Evolutionary conservation across 2,888 invertebrate genomes (phyloP), one percentile per base, ranked within the genome.

Genomic region (Luperina testacea): DNA sequence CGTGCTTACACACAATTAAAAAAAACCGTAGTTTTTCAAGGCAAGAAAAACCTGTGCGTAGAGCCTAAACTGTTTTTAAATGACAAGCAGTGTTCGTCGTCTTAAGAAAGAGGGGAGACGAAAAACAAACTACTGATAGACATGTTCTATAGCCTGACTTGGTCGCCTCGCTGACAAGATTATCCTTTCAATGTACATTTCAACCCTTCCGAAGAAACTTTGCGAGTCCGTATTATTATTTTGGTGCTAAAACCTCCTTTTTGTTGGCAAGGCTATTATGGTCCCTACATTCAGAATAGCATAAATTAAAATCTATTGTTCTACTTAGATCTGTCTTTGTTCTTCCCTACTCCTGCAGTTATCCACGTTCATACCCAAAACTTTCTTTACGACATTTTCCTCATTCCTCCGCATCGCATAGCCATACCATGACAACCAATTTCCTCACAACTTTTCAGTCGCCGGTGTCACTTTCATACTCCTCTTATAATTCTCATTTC

Each of bases 111-210:
- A 24, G n/a, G 9, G n/a, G 17, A 45, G 5, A 65, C 11, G 51
- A 71, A 68, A 67, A 68, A 67, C 77, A 59, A 81, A 67, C 77
- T 61, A 27, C 15, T 27, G 15, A 77, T 71, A 72, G 8, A 77
- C 48, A 57, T 51, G 57, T 81, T 67, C 17, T 71, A 76, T 61
- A 71, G 65, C 48, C 61, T 38, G 24, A 71, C 67, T 77, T 59
- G 48, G 24, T 67, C 59, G 59, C 61, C 38, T 38, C 45, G 51
- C 53, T 24, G 57, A 81, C 77, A 81, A 71, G 81, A 81, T 81
- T 81, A 81, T 81, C 76, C 77, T 81, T 81, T 81, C 76, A 81
- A 81, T 81, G 70, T 81, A 69, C 48, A 71, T 67, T 48, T 42
- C 48, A 59, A 82, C 72, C 82, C 65, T 82, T 68, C 48, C 11